Percentiles rank a stretch among this genome's conserved stretches.
phyloP scores from a whole-genome alignment of 2,797 vertebrate genomes.

The Psittacula derbiana region DNA sequence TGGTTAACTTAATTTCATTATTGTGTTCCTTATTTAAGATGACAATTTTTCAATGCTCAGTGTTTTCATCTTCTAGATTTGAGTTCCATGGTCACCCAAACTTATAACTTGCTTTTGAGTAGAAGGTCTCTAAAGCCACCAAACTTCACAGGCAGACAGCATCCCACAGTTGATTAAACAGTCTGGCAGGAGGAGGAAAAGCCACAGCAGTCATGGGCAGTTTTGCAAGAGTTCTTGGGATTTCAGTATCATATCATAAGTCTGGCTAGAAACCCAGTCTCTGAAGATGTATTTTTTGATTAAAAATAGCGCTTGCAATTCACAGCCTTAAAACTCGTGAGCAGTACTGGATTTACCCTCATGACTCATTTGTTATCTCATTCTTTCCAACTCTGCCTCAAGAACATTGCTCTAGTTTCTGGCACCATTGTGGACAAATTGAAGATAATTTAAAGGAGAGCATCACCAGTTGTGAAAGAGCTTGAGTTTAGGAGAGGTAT shows the following conservation, averaged over 20 bases:
- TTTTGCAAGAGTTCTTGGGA: slow-evolving; percentile 52
- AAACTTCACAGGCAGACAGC: background rate
- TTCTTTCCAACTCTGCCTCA: slow-evolving; percentile 25
- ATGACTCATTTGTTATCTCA: slow-evolving; percentile 64
- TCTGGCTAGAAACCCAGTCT: slow-evolving; percentile 29
- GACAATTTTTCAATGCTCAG: background rate
- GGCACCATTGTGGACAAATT: slow-evolving; percentile 20
- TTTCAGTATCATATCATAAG: slow-evolving; percentile 49
- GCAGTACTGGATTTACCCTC: slow-evolving; percentile 29
- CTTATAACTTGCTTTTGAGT: background rate
- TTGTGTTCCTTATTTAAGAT: background rate
- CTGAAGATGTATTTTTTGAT: slow-evolving; percentile 58
- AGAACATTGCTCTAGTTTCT: slow-evolving; percentile 20
- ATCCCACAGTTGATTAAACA: slow-evolving; percentile 7
- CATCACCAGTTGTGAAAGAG: slow-evolving; percentile 17
- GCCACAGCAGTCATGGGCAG: background rate
- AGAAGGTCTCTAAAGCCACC: slow-evolving; percentile 16
- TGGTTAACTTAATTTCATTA: background rate
- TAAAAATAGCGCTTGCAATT: slow-evolving; percentile 59
- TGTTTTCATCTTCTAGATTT: background rate
- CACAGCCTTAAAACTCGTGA: slow-evolving; percentile 41
- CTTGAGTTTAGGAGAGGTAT: background rate
- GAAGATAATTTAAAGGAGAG: slow-evolving; percentile 11
- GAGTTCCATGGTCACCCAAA: background rate
- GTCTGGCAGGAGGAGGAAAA: slow-evolving; percentile 13